These are phyloP conservation scores for Corapipo altera DNA, from an alignment of 2,113 vertebrate genomes.

Conservation along the genomic window DNA sequence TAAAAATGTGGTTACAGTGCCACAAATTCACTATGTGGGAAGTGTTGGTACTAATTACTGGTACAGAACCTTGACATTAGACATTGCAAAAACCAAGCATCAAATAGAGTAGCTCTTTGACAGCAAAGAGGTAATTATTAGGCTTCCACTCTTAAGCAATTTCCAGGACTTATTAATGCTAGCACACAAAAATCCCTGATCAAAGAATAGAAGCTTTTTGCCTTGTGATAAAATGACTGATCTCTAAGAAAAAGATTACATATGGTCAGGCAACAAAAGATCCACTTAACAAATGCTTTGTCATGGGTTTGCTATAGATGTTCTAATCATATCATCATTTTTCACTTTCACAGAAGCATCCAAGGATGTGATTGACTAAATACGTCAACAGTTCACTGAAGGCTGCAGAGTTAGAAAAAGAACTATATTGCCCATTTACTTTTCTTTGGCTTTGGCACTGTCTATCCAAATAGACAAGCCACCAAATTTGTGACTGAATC, in stretches of 20 bases:
- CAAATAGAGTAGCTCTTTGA: conserved; percentile 26
- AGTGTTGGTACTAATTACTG: conserved; percentile 67
- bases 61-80: conserved; percentile 57
- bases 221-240: background rate
- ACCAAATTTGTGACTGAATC: background rate
- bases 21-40: conserved; percentile 50
- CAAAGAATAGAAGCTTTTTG: background rate
- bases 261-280: background rate
- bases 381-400: background rate
- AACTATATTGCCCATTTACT: background rate
- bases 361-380: background rate
- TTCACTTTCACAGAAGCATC: background rate
- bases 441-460: background rate
- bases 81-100: conserved; percentile 28
- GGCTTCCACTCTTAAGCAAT: conserved; percentile 7
- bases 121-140: conserved; percentile 60
- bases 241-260: background rate
- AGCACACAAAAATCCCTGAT: background rate
- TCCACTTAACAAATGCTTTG: background rate
- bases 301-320: background rate
- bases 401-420: background rate
- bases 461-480: background rate
- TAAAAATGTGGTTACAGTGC: conserved; percentile 56
- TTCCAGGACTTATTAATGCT: conserved; percentile 21
- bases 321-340: background rate